Conservation (phyloP, 2,797 vertebrate genomes). For the Botia almorhae region DNA sequence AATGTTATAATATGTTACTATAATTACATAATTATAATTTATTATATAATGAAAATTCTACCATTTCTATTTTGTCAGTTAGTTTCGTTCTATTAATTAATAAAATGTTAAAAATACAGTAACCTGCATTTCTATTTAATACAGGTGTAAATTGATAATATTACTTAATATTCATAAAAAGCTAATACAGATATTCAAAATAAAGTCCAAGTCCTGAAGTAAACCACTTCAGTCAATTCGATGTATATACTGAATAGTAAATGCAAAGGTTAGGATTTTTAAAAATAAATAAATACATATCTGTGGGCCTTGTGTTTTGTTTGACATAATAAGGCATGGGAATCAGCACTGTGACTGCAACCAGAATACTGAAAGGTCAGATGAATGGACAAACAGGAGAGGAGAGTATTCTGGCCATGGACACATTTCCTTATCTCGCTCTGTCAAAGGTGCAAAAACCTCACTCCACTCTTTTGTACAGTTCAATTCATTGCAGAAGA, state of each 20-base stretch:
- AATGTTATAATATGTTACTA: no score
- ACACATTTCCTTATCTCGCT: constrained; percentile 79
- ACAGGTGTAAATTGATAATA: not conserved
- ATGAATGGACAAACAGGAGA: constrained; percentile 72
- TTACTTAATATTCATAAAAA: not conserved
- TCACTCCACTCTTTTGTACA: not conserved
- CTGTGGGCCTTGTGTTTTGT: not conserved
- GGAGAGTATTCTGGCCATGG: constrained; percentile 79
- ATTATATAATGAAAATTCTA: no score
- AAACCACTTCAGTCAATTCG: no score
- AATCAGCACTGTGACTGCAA: constrained; percentile 79
- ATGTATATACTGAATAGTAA: no score
- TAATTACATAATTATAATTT: no score
- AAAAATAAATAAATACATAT: no score
- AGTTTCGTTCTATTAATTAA: no score
- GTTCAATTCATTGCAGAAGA: not conserved
- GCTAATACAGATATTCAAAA: not conserved
- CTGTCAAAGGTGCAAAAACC: constrained; percentile 79
- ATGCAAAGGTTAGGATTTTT: not conserved
- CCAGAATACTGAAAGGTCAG: constrained; percentile 82
- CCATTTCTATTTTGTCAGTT: no score
- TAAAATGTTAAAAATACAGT: no score
- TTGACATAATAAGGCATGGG: constrained; percentile 77
- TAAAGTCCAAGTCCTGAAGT: not conserved
- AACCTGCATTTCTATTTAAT: no score